Evolutionary conservation across 1,140 invertebrate species (phyloP).

Genomic region (Rhopalosiphum padi): DNA sequence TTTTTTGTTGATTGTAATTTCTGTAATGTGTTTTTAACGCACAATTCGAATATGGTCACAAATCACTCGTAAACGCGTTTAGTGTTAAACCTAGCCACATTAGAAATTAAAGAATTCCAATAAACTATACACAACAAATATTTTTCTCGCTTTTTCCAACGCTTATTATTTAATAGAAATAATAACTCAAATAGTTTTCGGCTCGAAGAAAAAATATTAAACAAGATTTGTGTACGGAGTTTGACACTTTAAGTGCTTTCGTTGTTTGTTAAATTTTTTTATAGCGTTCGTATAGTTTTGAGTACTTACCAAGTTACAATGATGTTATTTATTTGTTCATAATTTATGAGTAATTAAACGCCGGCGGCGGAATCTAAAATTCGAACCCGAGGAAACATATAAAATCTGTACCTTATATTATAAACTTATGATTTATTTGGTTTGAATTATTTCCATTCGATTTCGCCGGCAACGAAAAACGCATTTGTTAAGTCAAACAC

Average conservation of each 20-base stretch:
- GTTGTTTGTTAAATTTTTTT: constrained; percentile 2
- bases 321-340: neutral
- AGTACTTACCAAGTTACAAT: neutral
- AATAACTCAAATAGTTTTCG: neutral
- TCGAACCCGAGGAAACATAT: neutral
- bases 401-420: constrained; percentile 1
- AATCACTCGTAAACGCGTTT: neutral
- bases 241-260: constrained; percentile 18
- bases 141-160: neutral
- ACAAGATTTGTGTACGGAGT: neutral
- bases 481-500: constrained; percentile 11
- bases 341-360: constrained; percentile 8
- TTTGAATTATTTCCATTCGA: neutral
- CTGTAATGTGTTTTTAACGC: no score
- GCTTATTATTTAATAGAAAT: neutral
- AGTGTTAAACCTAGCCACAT: neutral
- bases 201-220: neutral
- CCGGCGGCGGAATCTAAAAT: neutral
- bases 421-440: constrained; percentile 6
- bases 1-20: neutral
- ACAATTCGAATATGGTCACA: neutral
- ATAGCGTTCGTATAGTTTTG: neutral
- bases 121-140: neutral
- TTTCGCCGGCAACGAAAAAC: neutral
- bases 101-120: neutral